Base-by-base conservation (phyloP, 1,140 invertebrate species). In the Anoplophora glabripennis region DNA sequence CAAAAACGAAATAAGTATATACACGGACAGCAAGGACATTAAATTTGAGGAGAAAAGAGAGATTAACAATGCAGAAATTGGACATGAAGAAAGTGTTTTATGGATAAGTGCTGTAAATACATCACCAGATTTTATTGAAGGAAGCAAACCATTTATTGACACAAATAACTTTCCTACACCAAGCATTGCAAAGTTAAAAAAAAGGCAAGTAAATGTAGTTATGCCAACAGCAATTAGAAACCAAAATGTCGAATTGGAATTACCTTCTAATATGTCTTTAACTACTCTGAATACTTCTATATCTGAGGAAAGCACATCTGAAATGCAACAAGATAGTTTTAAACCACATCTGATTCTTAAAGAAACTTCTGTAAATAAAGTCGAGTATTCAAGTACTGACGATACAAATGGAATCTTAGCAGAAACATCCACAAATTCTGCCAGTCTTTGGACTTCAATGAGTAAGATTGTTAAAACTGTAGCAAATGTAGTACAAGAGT, bases 401-500 rank as follows among this genome's bases (percentile, higher is more conserved):
- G 5, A 28, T 28, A 28, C 21, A 28, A 28, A 28, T 28, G 21
- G 21, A 28, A 28, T 28, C 21, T 28, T 28, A 5, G 21, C 21
- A 3, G 21, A 28, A 28, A 28, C 21, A 5, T 28, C 21, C 21
- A 2, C 5, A 28, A 28, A 28, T 28, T 2, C 21, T 28, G 3
- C 21, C 11, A 4, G 10, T 8, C 38, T 69, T 11, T 69, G 67
- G 67, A 48, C 58, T 36, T 69, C 65, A 18, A 45, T 69, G 51
- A 65, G 59, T 33, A 60, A 51, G 2, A 54, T 65, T 36, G 42
- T 67, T n/a, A 69, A 63, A 57, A 67, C 42, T 49, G 62, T 64
- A 37, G 41, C 58, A 17, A 40, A 48, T 14, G 47, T 17, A 33
- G 17, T 53, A 2, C 37, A 53, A 5, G 46, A 46, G 41, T 52